Evolutionary conservation across 2,888 invertebrate genomes (phyloP).

Genomic region (Lamellibrachia satsuma): DNA sequence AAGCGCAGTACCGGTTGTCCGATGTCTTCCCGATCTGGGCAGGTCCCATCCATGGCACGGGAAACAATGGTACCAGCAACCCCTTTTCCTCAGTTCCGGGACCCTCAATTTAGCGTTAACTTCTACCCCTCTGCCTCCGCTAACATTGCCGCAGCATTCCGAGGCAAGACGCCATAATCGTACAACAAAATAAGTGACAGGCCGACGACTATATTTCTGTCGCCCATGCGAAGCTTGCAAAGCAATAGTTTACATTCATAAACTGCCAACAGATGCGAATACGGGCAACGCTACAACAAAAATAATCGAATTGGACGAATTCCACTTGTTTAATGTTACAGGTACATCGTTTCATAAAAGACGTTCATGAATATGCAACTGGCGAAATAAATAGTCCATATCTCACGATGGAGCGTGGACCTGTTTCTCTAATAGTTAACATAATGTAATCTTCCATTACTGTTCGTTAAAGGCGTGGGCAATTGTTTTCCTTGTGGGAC

Average conservation of each 20-base stretch:
- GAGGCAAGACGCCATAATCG: background rate
- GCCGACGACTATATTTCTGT: background rate
- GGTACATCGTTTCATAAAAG: background rate
- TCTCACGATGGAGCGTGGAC: background rate
- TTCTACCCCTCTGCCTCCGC: background rate
- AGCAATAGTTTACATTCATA: slow-evolving; percentile 10
- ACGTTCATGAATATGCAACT: background rate
- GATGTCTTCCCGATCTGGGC: background rate
- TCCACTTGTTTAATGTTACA: background rate
- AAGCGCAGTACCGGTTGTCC: background rate
- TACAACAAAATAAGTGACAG: background rate
- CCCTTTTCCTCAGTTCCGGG: background rate
- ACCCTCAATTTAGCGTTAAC: background rate
- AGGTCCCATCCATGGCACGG: background rate
- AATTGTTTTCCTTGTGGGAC: background rate
- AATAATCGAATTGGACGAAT: background rate
- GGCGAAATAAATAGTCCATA: background rate
- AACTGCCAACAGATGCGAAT: slow-evolving; percentile 12
- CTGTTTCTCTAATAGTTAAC: background rate
- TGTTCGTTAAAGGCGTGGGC: background rate
- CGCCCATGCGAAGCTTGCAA: background rate
- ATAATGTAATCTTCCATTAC: background rate
- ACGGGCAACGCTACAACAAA: background rate
- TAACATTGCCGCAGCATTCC: background rate
- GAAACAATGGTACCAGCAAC: background rate